These are phyloP conservation scores for Lytechinus pictus DNA, from an alignment of 35 echinoderm and acorn worm genomes.

Conservation along the genomic window DNA sequence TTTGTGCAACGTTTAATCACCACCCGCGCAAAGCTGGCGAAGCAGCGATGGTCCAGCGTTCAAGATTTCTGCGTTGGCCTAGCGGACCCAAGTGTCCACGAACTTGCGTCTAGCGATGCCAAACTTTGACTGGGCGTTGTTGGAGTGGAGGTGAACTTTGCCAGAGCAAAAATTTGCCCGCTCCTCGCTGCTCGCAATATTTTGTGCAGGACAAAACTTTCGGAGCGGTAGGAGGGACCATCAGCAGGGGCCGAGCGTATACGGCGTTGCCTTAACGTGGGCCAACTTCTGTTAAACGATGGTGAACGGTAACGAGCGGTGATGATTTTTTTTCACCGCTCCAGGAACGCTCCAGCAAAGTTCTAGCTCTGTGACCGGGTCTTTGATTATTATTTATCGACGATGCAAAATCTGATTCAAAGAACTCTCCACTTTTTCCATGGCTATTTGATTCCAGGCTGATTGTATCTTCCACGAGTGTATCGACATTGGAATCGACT, in stretches of 20 bases:
- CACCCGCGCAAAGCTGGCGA: slow-evolving; percentile 14
- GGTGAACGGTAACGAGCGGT: background rate
- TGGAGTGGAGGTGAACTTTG: slow-evolving; percentile 26
- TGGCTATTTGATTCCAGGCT: too few species aligned
- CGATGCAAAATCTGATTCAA: too few species aligned
- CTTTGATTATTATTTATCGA: too few species aligned
- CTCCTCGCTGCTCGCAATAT: too few species aligned
- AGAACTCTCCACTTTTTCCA: too few species aligned
- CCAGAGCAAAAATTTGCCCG: background rate
- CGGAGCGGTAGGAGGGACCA: slow-evolving; percentile 25
- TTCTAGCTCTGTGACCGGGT: too few species aligned
- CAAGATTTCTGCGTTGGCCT: slow-evolving; percentile 39
- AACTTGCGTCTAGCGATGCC: slow-evolving; percentile 29
- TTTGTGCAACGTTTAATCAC: slow-evolving; percentile 42
- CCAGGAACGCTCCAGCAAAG: slow-evolving; percentile 39
- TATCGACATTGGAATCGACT: too few species aligned
- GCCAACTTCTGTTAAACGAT: slow-evolving; percentile 34
- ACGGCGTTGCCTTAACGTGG: slow-evolving; percentile 39
- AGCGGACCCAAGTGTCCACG: slow-evolving; percentile 40
- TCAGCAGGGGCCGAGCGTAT: slow-evolving; percentile 34
- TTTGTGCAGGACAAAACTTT: too few species aligned
- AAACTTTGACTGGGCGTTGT: slow-evolving; percentile 45
- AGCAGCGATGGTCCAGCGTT: slow-evolving; percentile 31
- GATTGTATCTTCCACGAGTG: too few species aligned
- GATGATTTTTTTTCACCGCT: slow-evolving; percentile 40